Conservation (phyloP, 2,113 vertebrate species). For the Turdus rufiventris region DNA sequence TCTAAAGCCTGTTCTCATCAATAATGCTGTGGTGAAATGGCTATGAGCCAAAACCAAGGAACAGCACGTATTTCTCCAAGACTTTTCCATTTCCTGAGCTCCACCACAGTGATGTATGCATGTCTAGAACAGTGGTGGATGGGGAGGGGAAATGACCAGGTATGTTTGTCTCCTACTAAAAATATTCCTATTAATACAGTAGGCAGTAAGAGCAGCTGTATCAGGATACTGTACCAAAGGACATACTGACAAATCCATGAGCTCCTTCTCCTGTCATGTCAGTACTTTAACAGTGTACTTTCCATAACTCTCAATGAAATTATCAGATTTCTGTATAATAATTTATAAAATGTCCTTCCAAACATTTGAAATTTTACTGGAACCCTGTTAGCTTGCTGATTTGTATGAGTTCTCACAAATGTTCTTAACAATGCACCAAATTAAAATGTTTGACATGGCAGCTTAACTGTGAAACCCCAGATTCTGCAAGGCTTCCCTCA, state of each 20-base stretch:
- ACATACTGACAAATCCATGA: neutral
- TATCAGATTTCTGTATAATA: neutral
- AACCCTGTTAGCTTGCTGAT: neutral
- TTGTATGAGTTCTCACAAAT: neutral
- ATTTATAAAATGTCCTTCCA: neutral
- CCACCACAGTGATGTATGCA: neutral
- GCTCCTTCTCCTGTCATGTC: neutral
- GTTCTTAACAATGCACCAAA: neutral
- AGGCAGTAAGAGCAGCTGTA: neutral
- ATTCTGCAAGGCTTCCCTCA: neutral
- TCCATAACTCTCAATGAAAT: neutral
- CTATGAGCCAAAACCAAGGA: neutral
- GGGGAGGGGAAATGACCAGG: neutral
- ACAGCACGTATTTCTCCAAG: neutral
- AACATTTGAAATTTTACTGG: neutral
- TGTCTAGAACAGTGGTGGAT: neutral
- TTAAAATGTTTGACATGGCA: neutral
- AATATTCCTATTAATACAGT: neutral
- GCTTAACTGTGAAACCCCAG: neutral
- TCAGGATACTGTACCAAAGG: neutral
- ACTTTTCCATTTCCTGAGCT: neutral
- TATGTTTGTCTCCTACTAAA: neutral
- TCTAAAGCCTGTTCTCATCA: neutral
- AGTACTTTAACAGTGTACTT: neutral
- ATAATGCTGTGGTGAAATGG: neutral